Conservation (phyloP, 2,797 vertebrate species). For the Moxostoma hubbsi region DNA sequence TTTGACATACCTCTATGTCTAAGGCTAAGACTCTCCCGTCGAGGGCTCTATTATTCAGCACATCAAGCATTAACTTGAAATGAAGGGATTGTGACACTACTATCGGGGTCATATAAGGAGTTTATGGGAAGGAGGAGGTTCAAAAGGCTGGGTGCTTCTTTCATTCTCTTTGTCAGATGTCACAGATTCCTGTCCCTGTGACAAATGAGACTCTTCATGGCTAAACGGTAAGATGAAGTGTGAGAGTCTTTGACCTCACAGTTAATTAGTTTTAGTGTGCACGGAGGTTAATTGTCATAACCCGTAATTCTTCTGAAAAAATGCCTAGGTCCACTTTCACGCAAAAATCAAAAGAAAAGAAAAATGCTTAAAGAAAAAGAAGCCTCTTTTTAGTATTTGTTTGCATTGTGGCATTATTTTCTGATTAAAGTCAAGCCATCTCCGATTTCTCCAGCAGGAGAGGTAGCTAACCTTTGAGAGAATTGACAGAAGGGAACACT, state of each 20-base stretch:
- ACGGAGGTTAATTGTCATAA: constrained; percentile 23
- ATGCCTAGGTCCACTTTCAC: no score
- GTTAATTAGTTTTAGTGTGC: constrained; percentile 3
- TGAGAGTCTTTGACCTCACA: constrained; percentile 10
- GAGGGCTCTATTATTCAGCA: constrained; percentile 51
- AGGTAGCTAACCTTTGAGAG: constrained; percentile 75
- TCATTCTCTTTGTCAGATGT: not conserved
- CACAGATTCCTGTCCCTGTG: not conserved
- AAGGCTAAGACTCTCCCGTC: no score
- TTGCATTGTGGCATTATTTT: no score
- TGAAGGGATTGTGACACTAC: constrained; percentile 30
- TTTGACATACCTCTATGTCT: no score
- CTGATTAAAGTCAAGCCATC: constrained; percentile 44
- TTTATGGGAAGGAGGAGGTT: constrained; percentile 26
- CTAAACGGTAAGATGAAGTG: not conserved
- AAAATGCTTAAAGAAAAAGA: no score
- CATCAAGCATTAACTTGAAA: constrained; percentile 45
- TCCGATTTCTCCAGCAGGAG: constrained; percentile 70
- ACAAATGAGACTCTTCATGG: constrained; percentile 4
- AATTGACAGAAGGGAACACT: constrained; percentile 71
- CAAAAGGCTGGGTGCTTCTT: constrained; percentile 39
- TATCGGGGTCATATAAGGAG: constrained; percentile 10
- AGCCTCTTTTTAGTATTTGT: no score
- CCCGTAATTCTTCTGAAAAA: not conserved
- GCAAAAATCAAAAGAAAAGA: no score